Conservation (phyloP, 2,797 vertebrate species). For the Poeciliopsis infans region DNA sequence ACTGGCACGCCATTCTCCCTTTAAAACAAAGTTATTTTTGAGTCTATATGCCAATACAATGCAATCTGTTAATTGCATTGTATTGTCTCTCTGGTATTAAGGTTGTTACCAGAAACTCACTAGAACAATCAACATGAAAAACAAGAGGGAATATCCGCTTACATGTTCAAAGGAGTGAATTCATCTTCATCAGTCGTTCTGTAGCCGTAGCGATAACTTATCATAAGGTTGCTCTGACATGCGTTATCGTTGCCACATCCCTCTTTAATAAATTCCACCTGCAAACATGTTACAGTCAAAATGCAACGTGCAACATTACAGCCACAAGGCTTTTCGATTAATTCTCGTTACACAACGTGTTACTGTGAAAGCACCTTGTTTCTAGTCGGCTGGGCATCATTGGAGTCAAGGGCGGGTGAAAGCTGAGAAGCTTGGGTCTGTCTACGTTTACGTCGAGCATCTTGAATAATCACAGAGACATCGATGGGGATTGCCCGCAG, state of each 20-base stretch:
- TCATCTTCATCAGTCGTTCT: slow-evolving; percentile 75
- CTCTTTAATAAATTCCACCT: slow-evolving; percentile 92
- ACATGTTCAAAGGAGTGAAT: slow-evolving; percentile 84
- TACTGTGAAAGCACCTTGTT: slow-evolving; percentile 73
- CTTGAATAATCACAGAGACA: slow-evolving; percentile 83
- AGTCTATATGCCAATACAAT: background rate
- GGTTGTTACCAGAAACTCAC: background rate
- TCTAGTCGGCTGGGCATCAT: slow-evolving; percentile 67
- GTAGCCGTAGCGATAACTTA: slow-evolving; percentile 84
- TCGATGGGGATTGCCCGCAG: slow-evolving; percentile 88
- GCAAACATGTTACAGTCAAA: slow-evolving; percentile 3
- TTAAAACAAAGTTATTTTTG: slow-evolving; percentile 21
- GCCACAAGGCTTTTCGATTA: background rate
- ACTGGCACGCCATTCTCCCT: slow-evolving; percentile 81
- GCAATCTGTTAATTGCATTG: background rate
- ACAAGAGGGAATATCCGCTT: slow-evolving; percentile 57
- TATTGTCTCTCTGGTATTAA: background rate
- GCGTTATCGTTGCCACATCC: slow-evolving; percentile 89
- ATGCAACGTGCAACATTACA: background rate
- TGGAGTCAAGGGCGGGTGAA: slow-evolving; percentile 85
- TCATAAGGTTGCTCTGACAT: slow-evolving; percentile 89
- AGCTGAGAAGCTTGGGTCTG: slow-evolving; percentile 74
- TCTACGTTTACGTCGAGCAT: slow-evolving; percentile 75
- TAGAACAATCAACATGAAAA: background rate
- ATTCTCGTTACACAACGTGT: background rate